Conservation (phyloP, 1,140 invertebrate genomes). For the Popillia japonica region DNA sequence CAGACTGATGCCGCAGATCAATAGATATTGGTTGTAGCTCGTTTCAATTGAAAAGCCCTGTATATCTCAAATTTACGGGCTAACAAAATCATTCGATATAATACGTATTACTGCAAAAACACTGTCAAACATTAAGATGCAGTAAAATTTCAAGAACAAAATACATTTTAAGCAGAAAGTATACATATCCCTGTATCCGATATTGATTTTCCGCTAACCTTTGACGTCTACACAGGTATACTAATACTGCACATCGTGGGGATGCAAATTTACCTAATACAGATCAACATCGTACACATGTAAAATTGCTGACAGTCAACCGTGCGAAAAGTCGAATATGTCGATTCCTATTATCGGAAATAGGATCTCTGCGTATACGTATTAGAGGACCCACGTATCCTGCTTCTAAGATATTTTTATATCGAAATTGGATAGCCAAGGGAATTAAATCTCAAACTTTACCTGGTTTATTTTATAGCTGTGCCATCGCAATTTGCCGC, state of each 20-base stretch:
- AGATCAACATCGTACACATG: background rate
- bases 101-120: too few relatives aligned
- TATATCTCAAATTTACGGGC: too few relatives aligned
- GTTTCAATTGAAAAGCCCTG: too few relatives aligned
- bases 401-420: background rate
- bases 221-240: background rate
- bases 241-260: background rate
- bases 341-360: too few relatives aligned
- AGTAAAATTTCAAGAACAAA: background rate
- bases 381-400: background rate
- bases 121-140: too few relatives aligned
- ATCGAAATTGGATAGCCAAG: background rate
- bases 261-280: background rate
- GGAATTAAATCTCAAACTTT: background rate
- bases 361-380: background rate
- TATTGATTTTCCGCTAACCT: background rate
- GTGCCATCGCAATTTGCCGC: background rate
- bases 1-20: too few relatives aligned
- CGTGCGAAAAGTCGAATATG: too few relatives aligned
- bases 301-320: background rate
- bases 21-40: too few relatives aligned
- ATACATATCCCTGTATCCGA: background rate
- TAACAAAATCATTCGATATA: too few relatives aligned
- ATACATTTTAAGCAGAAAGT: background rate
- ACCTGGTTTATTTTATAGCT: background rate